These are phyloP conservation scores for Colletes latitarsis DNA, from an alignment of 1,140 invertebrate species.

Conservation along the genomic window DNA sequence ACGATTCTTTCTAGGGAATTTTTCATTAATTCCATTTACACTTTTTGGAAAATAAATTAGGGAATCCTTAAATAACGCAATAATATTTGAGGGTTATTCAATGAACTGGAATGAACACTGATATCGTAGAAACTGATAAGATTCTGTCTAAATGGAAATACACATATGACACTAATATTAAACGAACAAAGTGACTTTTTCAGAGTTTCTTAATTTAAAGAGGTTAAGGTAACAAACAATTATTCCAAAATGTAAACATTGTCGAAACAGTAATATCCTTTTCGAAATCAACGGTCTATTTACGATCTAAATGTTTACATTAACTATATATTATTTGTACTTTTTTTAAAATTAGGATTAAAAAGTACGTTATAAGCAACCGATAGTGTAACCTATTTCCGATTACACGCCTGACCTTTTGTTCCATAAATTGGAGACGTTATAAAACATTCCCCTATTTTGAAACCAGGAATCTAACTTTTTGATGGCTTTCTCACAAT, in stretches of 20 bases:
- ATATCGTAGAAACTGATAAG: not conserved
- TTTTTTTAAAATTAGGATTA: not conserved
- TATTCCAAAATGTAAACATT: constrained; percentile 9
- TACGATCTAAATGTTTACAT: not conserved
- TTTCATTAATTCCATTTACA: not conserved
- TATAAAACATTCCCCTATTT: not conserved
- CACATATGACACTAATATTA: not conserved
- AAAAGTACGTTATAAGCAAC: not conserved
- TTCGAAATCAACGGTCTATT: not conserved
- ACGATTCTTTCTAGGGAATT: not conserved
- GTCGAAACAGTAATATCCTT: not conserved
- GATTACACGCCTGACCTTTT: not conserved
- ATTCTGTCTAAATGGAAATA: not conserved
- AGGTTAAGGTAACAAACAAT: constrained; percentile 20
- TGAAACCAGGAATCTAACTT: constrained; percentile 20
- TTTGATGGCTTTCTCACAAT: constrained; percentile 87
- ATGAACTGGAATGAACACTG: not conserved
- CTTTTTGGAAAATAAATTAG: not conserved
- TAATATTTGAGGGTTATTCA: not conserved
- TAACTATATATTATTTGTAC: not conserved
- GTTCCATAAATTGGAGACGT: not conserved
- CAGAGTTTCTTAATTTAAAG: not conserved
- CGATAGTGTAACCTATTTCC: not conserved
- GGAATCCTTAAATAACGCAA: not conserved
- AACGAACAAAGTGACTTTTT: not conserved